phyloP scores from a whole-genome alignment of 2,113 vertebrate genomes.

The Pterocles orientalis region DNA sequence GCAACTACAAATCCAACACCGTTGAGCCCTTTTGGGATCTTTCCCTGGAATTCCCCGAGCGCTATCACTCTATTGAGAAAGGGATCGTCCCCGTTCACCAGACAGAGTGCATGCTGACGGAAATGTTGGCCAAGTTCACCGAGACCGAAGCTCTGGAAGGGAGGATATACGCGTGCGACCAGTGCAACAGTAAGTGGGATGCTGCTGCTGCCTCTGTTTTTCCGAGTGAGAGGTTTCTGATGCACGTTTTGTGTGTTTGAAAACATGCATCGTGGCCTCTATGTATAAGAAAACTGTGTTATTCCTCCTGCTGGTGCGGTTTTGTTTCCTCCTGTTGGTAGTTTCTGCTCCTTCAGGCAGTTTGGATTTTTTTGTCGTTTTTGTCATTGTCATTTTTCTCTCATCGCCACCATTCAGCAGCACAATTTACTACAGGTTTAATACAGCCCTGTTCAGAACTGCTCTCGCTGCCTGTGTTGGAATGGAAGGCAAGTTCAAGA shows the following conservation, averaged over 20 bases:
- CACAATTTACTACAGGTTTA: neutral
- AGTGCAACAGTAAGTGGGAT: conserved; percentile 93
- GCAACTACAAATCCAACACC: conserved; percentile 97
- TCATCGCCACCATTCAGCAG: neutral
- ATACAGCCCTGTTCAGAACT: neutral
- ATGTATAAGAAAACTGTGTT: too few species aligned
- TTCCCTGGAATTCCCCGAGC: conserved; percentile 96
- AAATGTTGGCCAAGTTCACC: conserved; percentile 99
- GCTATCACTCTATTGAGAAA: conserved; percentile 90
- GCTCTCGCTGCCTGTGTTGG: neutral
- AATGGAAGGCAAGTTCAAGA: neutral
- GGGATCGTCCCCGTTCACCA: conserved; percentile 80
- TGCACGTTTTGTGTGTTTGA: neutral
- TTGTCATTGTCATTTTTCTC: neutral
- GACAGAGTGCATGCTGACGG: conserved; percentile 91
- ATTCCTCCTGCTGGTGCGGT: neutral
- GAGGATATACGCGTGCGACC: conserved; percentile 96
- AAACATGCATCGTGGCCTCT: accelerated
- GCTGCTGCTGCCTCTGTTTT: neutral
- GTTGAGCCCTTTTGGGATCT: conserved; percentile 98
- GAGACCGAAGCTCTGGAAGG: conserved; percentile 97
- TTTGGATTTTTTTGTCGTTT: too few species aligned
- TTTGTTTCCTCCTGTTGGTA: neutral
- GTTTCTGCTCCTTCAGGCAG: neutral
- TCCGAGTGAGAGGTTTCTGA: neutral